phyloP scores from a whole-genome alignment of 2,113 vertebrate species.

The Alces alces region DNA sequence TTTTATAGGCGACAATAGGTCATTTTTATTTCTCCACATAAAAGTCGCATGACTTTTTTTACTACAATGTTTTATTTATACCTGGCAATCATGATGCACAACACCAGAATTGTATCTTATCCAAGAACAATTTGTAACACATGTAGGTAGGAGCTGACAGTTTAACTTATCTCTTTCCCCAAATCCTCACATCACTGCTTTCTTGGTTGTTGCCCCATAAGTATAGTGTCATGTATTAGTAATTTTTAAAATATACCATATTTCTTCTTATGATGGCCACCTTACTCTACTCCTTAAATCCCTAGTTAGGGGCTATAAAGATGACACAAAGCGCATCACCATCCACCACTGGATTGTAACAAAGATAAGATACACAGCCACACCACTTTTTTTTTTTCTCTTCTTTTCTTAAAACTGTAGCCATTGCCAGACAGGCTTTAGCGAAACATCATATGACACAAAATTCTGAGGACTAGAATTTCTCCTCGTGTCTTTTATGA shows the following conservation, averaged over 20 bases:
- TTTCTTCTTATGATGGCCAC: conserved; percentile 3
- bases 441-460: neutral
- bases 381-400: neutral
- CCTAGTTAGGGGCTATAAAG: neutral
- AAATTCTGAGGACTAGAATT: conserved; percentile 27
- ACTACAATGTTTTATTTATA: conserved; percentile 28
- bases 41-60: conserved; percentile 38
- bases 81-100: neutral
- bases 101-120: neutral
- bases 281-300: conserved; percentile 16
- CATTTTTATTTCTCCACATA: conserved; percentile 57
- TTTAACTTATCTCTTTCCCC: conserved; percentile 34
- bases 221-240: neutral
- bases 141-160: neutral
- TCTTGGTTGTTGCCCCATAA: neutral
- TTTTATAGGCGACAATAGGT: conserved; percentile 35
- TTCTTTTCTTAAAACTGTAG: conserved; percentile 4
- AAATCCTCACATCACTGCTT: conserved; percentile 12
- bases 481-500: neutral
- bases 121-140: conserved; percentile 11
- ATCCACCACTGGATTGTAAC: neutral
- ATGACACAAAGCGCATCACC: neutral
- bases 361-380: neutral
- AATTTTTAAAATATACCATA: neutral
- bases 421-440: neutral